Evolutionary conservation across 1,140 invertebrate genomes (phyloP), one percentile per base, ranked within the genome.

Genomic region (Bombyx mandarina): DNA sequence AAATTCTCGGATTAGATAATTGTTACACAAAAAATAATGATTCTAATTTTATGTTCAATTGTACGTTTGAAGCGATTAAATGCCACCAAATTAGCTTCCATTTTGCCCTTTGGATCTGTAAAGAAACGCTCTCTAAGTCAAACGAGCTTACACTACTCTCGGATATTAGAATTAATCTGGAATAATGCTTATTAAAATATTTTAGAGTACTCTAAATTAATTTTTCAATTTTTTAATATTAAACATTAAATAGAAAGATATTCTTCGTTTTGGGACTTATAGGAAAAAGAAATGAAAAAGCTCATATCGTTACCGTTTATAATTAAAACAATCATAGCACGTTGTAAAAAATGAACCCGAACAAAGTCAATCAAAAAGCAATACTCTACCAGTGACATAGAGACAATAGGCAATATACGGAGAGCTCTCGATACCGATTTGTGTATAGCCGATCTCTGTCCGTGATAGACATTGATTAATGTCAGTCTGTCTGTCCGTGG

Each of bases 401-500:
- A 65, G 62, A 68, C 60, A 68, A 68, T 55, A 47, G 52, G 45
- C 63, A 57, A 58, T 61, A 52, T 48, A 51, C 49, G 51, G 54
- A 46, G 56, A 43, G 52, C 50, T 63, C 45, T 43, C 42, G 67
- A 66, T 65, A 54, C 66, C 66, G 66, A 74, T 74, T 66, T 66
- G 62, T 56, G 50, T 52, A 52, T 51, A 58, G 18, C 53, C 56
- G 47, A 52, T 43, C 54, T 65, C 75, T 81, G 79, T 56, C 61
- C 48, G 62, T 83, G 82, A 86, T 82, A 68, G 82, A 86, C 82
- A 73, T 79, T 83, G 80, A 86, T 83, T 86, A 86, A 86, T 86
- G 80, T 75, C 73, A 78, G 72, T 77, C 71, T 77, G 75, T 79
- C 73, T 81, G 73, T 80, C 69, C 69, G 71, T 82, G 82, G 77